Conservation (phyloP, 2,797 vertebrate species). For the Pseudotriccus pelzelni region DNA sequence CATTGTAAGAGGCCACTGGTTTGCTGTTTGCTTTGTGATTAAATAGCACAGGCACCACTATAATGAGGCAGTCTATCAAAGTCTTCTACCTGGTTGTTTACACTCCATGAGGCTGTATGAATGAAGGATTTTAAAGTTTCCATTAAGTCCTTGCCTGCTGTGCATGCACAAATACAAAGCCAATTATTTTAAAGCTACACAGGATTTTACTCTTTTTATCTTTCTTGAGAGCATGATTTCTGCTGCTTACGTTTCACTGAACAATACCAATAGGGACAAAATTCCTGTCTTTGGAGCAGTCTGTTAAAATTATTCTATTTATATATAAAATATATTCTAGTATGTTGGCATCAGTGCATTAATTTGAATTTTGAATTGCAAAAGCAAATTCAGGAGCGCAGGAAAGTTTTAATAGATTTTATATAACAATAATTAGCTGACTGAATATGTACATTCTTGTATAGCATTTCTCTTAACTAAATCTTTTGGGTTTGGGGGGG, state of each 20-base stretch:
- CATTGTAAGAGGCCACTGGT: constrained; percentile 14
- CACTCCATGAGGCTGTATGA: constrained; percentile 34
- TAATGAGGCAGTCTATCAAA: constrained; percentile 63
- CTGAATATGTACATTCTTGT: not conserved
- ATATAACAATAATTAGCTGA: not conserved
- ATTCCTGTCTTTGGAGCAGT: not conserved
- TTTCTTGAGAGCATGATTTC: constrained; percentile 21
- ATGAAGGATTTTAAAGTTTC: constrained; percentile 58
- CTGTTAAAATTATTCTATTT: not conserved
- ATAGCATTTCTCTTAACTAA: not conserved
- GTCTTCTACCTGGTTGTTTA: constrained; percentile 57
- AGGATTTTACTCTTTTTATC: constrained; percentile 28
- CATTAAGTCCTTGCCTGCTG: constrained; percentile 57
- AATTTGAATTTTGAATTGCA: constrained; percentile 34
- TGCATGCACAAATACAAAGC: constrained; percentile 50
- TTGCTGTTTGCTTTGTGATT: constrained; percentile 20
- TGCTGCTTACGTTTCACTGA: constrained; percentile 32
- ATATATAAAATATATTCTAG: not conserved
- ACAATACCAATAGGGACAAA: not conserved
- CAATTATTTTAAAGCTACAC: constrained; percentile 62
- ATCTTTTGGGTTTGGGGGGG: not conserved
- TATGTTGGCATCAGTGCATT: not conserved
- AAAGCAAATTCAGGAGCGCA: not conserved
- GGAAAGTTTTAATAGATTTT: not conserved
- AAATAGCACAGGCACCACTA: constrained; percentile 19